A percentile compares a stretch with the other conserved stretches of the same genome.
phyloP scores from a whole-genome alignment of 2,888 invertebrate genomes.

The Calephelis perditalis region DNA sequence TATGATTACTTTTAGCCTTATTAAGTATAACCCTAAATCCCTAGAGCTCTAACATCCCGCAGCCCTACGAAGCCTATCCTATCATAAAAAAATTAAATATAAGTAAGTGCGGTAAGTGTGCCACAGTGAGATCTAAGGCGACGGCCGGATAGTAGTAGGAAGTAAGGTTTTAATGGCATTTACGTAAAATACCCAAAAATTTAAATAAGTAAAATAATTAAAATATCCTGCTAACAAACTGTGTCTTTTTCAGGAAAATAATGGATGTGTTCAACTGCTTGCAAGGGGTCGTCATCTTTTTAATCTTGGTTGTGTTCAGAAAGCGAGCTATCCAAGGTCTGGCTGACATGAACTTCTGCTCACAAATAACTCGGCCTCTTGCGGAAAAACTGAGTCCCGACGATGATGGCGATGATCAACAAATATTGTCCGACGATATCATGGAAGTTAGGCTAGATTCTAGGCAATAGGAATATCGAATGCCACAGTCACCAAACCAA shows the following conservation, averaged over 20 bases:
- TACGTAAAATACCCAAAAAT: no score
- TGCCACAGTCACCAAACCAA: slow-evolving; percentile 9
- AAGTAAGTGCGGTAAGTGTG: no score
- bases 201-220: no score
- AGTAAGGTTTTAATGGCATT: no score
- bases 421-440: slow-evolving; percentile 61
- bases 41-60: no score
- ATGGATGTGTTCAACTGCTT: slow-evolving; percentile 81
- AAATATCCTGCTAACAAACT: slow-evolving; percentile 14
- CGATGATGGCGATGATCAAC: slow-evolving; percentile 59
- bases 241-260: slow-evolving; percentile 65
- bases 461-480: slow-evolving; percentile 33
- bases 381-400: slow-evolving; percentile 60
- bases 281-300: slow-evolving; percentile 81
- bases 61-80: no score
- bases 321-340: slow-evolving; percentile 74
- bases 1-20: no score
- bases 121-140: no score
- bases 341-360: slow-evolving; percentile 56
- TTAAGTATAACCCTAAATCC: no score
- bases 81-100: no score
- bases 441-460: slow-evolving; percentile 64
- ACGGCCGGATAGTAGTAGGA: no score
- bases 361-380: slow-evolving; percentile 46
- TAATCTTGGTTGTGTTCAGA: slow-evolving; percentile 78